Conservation (phyloP, 2,888 invertebrate species). For the Campaea margaritaria region DNA sequence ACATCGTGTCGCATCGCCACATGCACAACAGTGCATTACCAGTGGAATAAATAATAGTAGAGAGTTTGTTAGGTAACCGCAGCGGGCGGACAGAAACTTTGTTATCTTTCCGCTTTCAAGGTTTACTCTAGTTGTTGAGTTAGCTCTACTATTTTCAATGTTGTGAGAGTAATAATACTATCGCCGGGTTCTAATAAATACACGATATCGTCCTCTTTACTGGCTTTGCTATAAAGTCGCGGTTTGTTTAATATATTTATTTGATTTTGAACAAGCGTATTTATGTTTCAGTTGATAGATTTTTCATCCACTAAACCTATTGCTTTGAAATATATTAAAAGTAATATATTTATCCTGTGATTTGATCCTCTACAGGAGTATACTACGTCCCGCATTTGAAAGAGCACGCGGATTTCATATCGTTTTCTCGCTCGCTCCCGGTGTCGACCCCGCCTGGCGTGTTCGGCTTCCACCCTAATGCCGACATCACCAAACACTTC, state of each 20-base stretch:
- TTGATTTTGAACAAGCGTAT: too few species aligned
- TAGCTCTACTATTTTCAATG: slow-evolving; percentile 6
- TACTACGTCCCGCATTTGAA: slow-evolving; percentile 90
- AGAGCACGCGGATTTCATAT: slow-evolving; percentile 89
- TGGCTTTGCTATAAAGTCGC: too few species aligned
- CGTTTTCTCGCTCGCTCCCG: slow-evolving; percentile 89
- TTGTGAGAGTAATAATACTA: slow-evolving; percentile 3
- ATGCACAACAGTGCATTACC: too few species aligned
- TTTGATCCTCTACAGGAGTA: slow-evolving; percentile 69
- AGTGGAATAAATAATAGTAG: background rate
- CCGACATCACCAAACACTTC: slow-evolving; percentile 96
- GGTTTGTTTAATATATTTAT: too few species aligned
- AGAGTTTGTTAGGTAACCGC: slow-evolving; percentile 19
- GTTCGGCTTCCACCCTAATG: slow-evolving; percentile 97
- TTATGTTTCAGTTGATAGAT: too few species aligned
- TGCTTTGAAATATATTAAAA: too few species aligned
- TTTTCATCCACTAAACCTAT: too few species aligned
- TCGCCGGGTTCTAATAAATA: slow-evolving; percentile 3
- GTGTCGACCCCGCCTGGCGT: slow-evolving; percentile 92
- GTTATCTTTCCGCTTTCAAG: slow-evolving; percentile 21
- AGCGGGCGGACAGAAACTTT: slow-evolving; percentile 25
- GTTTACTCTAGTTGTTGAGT: slow-evolving; percentile 5
- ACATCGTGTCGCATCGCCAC: too few species aligned
- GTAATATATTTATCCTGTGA: background rate
- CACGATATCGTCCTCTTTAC: too few species aligned